A percentile compares a stretch with the other conserved stretches of the same genome.
These are phyloP conservation scores for Lacanobia wlatinum DNA, from an alignment of 2,888 invertebrate genomes.

Conservation along the genomic window DNA sequence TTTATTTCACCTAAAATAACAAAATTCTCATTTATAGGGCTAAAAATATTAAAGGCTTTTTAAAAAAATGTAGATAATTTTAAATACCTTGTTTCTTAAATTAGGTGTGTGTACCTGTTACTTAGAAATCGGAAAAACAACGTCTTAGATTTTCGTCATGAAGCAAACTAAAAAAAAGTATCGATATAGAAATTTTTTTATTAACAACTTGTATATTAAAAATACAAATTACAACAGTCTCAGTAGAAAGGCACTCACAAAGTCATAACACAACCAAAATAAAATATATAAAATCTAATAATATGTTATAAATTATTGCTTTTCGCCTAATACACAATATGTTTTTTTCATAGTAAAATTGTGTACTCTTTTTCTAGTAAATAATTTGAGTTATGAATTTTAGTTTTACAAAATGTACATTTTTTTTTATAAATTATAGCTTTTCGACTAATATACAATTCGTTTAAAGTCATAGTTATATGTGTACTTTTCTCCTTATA, in stretches of 20 bases:
- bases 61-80: no score
- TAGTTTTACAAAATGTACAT: not conserved
- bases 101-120: no score
- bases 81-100: no score
- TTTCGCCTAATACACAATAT: slow-evolving; percentile 11
- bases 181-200: slow-evolving; percentile 68
- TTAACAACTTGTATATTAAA: slow-evolving; percentile 77
- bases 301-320: slow-evolving; percentile 44
- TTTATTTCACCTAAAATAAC: no score
- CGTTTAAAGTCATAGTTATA: no score
- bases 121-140: no score
- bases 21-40: no score
- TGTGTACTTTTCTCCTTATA: not conserved
- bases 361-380: slow-evolving; percentile 11
- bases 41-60: no score
- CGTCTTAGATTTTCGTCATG: not conserved
- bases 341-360: not conserved
- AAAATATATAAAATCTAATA: slow-evolving; percentile 48
- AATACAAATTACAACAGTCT: slow-evolving; percentile 82
- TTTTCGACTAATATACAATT: no score
- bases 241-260: slow-evolving; percentile 79
- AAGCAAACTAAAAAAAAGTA: not conserved
- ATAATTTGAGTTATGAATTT: not conserved
- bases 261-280: slow-evolving; percentile 81
- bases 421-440: no score